Base-by-base conservation (phyloP, 2,113 vertebrate species). In the Carassius carassius region DNA sequence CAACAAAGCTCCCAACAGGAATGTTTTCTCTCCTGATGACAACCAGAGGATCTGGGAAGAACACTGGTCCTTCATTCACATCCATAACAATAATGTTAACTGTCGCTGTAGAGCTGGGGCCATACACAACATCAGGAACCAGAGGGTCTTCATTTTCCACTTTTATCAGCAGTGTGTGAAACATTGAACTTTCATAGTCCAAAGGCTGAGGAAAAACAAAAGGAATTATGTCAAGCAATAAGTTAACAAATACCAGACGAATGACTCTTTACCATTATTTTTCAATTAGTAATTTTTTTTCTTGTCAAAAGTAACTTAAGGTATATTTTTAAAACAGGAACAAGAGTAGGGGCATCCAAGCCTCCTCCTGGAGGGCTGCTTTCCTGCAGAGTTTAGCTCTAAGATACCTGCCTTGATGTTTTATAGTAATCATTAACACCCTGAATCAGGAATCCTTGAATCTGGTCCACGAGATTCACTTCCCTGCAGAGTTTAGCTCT, bases 141-240 rank as follows among this genome's bases (percentile, higher is more conserved):
- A 99, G 91, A 0, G 95, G 95, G 87, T 99, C 98, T 87, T 99
- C 97, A 0, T 99, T 99, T 67, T 99, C 97, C 5, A 99, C 98
- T 89, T 95, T 97, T 93, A 99, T 98, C 88, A 98, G 94, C 73
- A 99, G 90, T 0, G 95, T 97, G 93, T 98, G 97, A 37, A 96
- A 96, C 0, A 94, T 94, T 0, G 94, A 94, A 65, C 95, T 96
- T 92, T 99, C 98, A 0, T 97, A 99, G 90, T 99, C 97, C 72
- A 99, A 90, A 73, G 97, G 96, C 98, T 97, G 95, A 1, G 35
- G 35, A 67, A 23, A 13, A 4, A 51, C 5, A 69, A 13, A 10
- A 32, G 56, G 10, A 74, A 23, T 16, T 49, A 63, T 11, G n/a
- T 41, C n/a, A 14, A 70, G 19, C 21, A 21, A 41, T 41, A 5